A percentile compares a stretch with the other conserved stretches of the same genome.
These are phyloP conservation scores for Coregonus suidteri DNA, from an alignment of 2,797 vertebrate species.

Conservation along the genomic window DNA sequence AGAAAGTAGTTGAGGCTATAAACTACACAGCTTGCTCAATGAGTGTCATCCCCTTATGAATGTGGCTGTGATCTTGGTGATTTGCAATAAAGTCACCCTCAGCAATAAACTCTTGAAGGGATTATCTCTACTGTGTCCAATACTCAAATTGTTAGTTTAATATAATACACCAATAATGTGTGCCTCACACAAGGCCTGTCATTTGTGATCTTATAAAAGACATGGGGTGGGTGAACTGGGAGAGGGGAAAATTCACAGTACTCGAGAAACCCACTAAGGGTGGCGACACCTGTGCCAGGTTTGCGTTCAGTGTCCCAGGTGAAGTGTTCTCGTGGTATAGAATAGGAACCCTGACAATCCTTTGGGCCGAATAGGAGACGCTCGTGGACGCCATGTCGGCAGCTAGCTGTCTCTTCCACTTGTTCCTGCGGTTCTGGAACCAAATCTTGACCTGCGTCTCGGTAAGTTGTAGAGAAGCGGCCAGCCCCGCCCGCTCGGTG, in stretches of 20 bases:
- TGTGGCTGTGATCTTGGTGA: background rate
- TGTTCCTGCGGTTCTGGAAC: slow-evolving; percentile 86
- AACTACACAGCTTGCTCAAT: background rate
- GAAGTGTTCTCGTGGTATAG: slow-evolving; percentile 82
- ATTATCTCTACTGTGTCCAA: background rate
- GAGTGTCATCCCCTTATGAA: background rate
- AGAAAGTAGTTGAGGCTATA: background rate
- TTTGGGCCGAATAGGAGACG: slow-evolving; percentile 75
- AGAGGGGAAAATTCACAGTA: slow-evolving; percentile 77
- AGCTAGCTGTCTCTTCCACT: slow-evolving; percentile 86
- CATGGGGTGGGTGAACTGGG: slow-evolving; percentile 78
- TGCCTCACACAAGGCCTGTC: slow-evolving; percentile 82
- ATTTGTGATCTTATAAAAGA: slow-evolving; percentile 84
- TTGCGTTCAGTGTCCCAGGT: slow-evolving; percentile 68
- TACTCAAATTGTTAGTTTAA: background rate
- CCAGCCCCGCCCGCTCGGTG: slow-evolving; percentile 74
- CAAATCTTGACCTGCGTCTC: slow-evolving; percentile 88
- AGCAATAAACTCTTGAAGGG: background rate
- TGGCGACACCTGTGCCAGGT: slow-evolving; percentile 70
- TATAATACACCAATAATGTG: background rate
- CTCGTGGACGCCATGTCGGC: slow-evolving; percentile 80
- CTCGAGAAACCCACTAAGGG: slow-evolving; percentile 59
- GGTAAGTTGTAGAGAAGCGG: slow-evolving; percentile 76
- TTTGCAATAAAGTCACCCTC: background rate
- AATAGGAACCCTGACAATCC: slow-evolving; percentile 85